Percentiles rank a stretch among this genome's conserved stretches.
Conservation (phyloP, 2,797 vertebrate species). For the Lates japonicus region DNA sequence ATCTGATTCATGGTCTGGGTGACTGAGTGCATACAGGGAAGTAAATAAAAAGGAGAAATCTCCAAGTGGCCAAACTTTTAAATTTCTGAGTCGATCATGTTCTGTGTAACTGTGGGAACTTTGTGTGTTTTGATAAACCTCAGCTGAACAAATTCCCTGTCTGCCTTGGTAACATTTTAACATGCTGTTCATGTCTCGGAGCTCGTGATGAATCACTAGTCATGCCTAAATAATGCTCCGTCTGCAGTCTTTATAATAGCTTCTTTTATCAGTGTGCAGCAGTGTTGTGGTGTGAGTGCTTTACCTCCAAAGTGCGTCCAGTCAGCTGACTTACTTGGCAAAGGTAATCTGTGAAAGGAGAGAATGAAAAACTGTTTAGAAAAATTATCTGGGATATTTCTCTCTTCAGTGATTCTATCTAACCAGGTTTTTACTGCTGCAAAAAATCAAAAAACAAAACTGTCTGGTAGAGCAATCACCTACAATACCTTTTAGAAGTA, state of each 20-base stretch:
- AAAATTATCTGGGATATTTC: background rate
- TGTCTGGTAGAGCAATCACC: too few relatives aligned
- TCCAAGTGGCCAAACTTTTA: background rate
- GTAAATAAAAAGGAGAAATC: slow-evolving; percentile 27
- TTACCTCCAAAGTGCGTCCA: slow-evolving; percentile 99
- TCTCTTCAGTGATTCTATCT: background rate
- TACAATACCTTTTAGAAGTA: background rate
- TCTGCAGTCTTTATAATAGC: slow-evolving; percentile 40
- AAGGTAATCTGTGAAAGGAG: slow-evolving; percentile 90
- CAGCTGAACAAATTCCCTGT: slow-evolving; percentile 39
- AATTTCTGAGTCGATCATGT: slow-evolving; percentile 18
- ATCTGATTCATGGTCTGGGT: slow-evolving; percentile 48
- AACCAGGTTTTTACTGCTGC: background rate
- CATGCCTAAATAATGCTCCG: slow-evolving; percentile 57
- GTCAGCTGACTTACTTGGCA: slow-evolving; percentile 99
- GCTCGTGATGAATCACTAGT: slow-evolving; percentile 60
- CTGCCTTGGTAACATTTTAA: slow-evolving; percentile 43
- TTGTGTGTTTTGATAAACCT: slow-evolving; percentile 46
- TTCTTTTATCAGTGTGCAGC: slow-evolving; percentile 36
- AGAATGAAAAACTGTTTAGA: slow-evolving; percentile 10
- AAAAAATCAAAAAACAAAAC: background rate
- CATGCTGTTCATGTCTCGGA: slow-evolving; percentile 48
- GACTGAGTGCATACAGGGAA: slow-evolving; percentile 17
- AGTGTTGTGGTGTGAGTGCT: slow-evolving; percentile 45
- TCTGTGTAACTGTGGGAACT: slow-evolving; percentile 52